Evolutionary conservation across 2,888 invertebrate genomes (phyloP), one percentile per base, ranked within the genome.

Genomic region (Thalpophila matura): DNA sequence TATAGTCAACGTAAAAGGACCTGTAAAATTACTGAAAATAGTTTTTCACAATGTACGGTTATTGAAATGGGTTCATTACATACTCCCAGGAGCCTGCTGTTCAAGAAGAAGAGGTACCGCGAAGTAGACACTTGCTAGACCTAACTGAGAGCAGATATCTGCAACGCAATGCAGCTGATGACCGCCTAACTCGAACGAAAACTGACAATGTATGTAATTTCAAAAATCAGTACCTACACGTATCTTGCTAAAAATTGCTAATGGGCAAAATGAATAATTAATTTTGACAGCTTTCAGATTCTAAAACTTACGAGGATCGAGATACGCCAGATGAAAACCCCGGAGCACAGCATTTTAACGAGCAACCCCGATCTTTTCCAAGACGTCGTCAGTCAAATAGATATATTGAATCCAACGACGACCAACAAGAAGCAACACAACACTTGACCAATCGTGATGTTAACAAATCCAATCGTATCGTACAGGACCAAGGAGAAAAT

Each of bases 231-330:
- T 18, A 24, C 6, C 2, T 29, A 33, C 6, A 42, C 18, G 14
- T 6, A 2, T 56, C 5, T 18, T 22, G 2, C 3, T 20, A 1
- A 63, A 27, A 63, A 1, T 26, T 47, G 5, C 12, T 14, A 9
- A 56, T 31, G 50, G 64, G 24, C 59, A 56, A 65, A 42, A 24
- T 33, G 0, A 45, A 18, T 42, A 33, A 46, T 24, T n/a, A 12
- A 27, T 58, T 56, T 59, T 53, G 53, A 49, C 55, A 90, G 90
- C 70, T 83, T 79, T 70, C 86, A 77, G 86, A 84, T 22, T 75
- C 74, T 27, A 84, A 84, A 60, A 47, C 61, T 22, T 70, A 56
- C n/a, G 76, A 57, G 38, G 79, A 60, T 69, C 78, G 80, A 43
- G 81, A 84, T 12, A 43, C 56, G n/a, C 80, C 75, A 10, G 77